These are phyloP conservation scores for Nudaria mundana DNA, from an alignment of 2,888 invertebrate species.

Conservation along the genomic window DNA sequence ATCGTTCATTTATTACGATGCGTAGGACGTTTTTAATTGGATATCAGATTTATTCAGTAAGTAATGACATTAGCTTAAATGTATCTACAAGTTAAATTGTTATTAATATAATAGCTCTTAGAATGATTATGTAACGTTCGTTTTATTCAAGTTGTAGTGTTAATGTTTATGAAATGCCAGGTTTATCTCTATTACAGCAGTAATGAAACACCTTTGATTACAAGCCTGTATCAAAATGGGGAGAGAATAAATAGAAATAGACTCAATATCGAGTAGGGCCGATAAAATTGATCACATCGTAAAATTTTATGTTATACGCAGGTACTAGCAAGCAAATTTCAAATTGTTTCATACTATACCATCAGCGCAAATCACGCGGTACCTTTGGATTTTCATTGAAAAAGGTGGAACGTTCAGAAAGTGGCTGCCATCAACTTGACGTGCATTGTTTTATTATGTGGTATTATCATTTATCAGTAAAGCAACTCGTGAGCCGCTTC, in stretches of 20 bases:
- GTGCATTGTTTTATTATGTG: constrained; percentile 54
- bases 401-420: constrained; percentile 25
- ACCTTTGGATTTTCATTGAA: constrained; percentile 32
- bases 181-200: constrained; percentile 19
- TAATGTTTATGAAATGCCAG: constrained; percentile 19
- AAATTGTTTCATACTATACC: constrained; percentile 12
- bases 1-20: constrained; percentile 39
- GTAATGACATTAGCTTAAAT: constrained; percentile 44
- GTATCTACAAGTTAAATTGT: constrained; percentile 41
- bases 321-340: constrained; percentile 2
- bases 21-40: constrained; percentile 67
- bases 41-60: constrained; percentile 53
- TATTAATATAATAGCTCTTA: constrained; percentile 45
- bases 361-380: constrained; percentile 23
- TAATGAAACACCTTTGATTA: constrained; percentile 1
- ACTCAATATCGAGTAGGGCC: constrained; percentile 8
- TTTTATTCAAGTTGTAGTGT: constrained; percentile 32
- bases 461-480: constrained; percentile 48
- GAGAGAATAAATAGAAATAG: constrained; percentile 6
- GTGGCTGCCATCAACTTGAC: constrained; percentile 25
- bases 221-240: constrained; percentile 6
- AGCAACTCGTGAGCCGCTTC: constrained; percentile 37
- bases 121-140: constrained; percentile 37
- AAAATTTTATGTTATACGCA: constrained; percentile 9
- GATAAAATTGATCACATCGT: constrained; percentile 15